Percentiles rank a stretch among this genome's conserved stretches.
phyloP scores from a whole-genome alignment of 2,797 vertebrate species.

The Crossoptilon crossoptilon region DNA sequence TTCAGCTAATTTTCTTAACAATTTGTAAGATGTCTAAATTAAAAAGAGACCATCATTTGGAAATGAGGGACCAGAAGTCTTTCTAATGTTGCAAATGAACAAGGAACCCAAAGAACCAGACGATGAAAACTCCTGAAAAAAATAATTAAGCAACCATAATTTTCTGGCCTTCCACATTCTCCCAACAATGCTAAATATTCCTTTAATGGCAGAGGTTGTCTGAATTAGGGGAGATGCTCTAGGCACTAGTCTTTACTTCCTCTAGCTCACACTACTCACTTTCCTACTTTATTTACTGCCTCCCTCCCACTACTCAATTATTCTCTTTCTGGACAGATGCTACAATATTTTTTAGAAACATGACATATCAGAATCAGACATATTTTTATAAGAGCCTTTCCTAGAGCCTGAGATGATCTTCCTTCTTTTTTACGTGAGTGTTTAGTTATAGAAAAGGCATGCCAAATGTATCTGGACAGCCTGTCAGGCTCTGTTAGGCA shows the following conservation, averaged over 20 bases:
- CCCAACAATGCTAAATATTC: background rate
- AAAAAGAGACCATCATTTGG: background rate
- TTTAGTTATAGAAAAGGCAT: conserved; percentile 19
- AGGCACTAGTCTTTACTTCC: background rate
- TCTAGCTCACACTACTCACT: background rate
- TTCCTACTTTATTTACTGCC: background rate
- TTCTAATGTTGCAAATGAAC: background rate
- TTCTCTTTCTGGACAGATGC: background rate
- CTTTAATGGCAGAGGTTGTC: background rate
- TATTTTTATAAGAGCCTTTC: background rate
- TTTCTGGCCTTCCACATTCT: background rate
- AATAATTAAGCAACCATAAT: background rate
- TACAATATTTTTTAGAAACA: background rate
- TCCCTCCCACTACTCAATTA: background rate
- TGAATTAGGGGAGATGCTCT: background rate
- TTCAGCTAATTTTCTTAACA: background rate
- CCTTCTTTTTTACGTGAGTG: background rate
- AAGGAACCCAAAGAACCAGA: background rate
- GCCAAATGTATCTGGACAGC: background rate
- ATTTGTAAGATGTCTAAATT: background rate
- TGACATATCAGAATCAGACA: background rate
- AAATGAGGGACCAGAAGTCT: background rate
- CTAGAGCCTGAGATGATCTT: background rate
- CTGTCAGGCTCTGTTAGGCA: background rate
- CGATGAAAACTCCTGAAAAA: background rate